Base-by-base conservation (phyloP, 1,140 invertebrate species). In the Neuroterus valhalla region DNA sequence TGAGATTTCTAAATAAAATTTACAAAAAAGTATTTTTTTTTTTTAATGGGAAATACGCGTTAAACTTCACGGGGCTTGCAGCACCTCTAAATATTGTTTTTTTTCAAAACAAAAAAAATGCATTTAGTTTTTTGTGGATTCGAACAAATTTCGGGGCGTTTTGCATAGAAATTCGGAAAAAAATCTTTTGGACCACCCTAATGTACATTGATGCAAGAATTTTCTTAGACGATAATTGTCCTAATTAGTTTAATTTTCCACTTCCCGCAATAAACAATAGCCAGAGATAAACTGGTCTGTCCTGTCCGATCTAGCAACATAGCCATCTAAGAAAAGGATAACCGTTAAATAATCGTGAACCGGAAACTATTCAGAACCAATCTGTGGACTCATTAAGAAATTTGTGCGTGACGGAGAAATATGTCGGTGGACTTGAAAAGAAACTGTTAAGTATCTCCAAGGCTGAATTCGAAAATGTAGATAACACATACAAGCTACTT, bases 301-400 rank as follows among this genome's bases (percentile, higher is more conserved):
- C 19, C 43, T 66, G 26, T 3, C 19, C 26, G 55, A 66, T 44
- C 15, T 17, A 44, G 1, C 19, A 3, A 14, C 42, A 66, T 66
- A 43, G 5, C 21, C 21, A 26, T 66, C 38, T 66, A 68, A 15
- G 43, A 68, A 68, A 44, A 44, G 43, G 43, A 68, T 68, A 68
- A 68, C 19, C n/a, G 66, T 67, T 42, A 67, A 43, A 15, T 66
- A 67, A 43, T 67, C 43, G n/a, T 62, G 55, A 62, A 62, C 55
- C 55, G 55, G 55, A 62, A 62, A 62, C 46, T 48, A 3, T 48
- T 48, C 46, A n/a, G 17, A 48, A n/a, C 8, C 46, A 48, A 48
- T 48, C 46, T 62, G 23, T 62, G 15, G 55, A 62, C 55, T 62
- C 55, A 62, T 62, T 62, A 62, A 62, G 55, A 62, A 38, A 62